Evolutionary conservation across 53 echinoderm and acorn worm species (phyloP), one percentile per base, ranked within the genome.

Genomic region (Antedon mediterranea): DNA sequence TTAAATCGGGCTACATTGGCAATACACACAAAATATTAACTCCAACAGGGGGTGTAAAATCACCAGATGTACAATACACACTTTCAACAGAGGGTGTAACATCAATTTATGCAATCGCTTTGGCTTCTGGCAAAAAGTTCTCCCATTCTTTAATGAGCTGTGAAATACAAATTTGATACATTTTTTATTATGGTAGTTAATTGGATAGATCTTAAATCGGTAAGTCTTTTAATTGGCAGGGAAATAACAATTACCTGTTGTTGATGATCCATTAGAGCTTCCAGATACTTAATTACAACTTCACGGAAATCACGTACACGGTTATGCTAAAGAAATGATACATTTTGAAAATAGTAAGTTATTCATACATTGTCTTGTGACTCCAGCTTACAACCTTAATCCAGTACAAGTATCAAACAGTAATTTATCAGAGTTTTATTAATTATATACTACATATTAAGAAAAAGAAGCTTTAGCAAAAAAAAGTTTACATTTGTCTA

Each of bases 61-160:
- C 34, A 76, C 11, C 11, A 11, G 11, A 37, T 57, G 3, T 57
- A 57, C 11, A 18, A 23, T 26, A 57, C 57, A 18, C 57, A 23
- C 2, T 57, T 57, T 23, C 20, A 57, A 8, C 57, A 57, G 7
- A 26, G 57, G 57, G 57, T 15, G 57, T 57, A 11, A 57, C 57
- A 57, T 34, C 34, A 76, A 78, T 75, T 86, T 82, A 95, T 70
- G 95, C 95, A 72, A 95, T 91, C 73, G 95, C 95, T 70, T 92
- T 95, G 42, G 95, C 95, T 72, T 95, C 95, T 43, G 95, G 95
- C 74, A 95, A 89, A 84, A 95, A 95, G 71, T 89, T 91, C 82
- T 95, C 95, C 95, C 95, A 95, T 79, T 91, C 81, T 81, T 92
- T 85, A 74, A 95, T 95, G 34, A 95, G 81, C 95, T 95, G 84